Conservation (phyloP, 2,113 vertebrate genomes). For the Dicaeum eximium region DNA sequence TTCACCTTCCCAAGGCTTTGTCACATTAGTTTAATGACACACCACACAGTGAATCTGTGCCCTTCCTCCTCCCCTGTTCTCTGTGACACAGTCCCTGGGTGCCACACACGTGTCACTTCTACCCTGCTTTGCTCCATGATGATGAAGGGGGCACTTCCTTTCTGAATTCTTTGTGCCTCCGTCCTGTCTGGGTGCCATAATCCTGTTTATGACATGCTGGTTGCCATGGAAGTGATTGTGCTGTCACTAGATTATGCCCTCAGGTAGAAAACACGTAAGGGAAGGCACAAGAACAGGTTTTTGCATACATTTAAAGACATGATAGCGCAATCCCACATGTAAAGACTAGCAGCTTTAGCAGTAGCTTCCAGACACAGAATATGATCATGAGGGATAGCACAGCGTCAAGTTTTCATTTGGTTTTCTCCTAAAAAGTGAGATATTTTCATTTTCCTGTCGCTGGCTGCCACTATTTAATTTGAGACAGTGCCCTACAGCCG, state of each 20-base stretch:
- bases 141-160: background rate
- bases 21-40: background rate
- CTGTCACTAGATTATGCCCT: background rate
- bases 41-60: background rate
- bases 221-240: background rate
- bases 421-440: background rate
- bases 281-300: background rate
- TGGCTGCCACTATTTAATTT: background rate
- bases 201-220: background rate
- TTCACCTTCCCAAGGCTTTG: background rate
- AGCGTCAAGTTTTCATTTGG: background rate
- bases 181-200: background rate
- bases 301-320: background rate
- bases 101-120: accelerated
- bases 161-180: background rate
- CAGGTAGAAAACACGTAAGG: background rate
- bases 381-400: background rate
- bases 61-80: background rate
- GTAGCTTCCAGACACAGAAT: background rate
- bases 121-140: background rate
- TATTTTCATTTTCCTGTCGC: background rate
- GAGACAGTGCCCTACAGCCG: background rate
- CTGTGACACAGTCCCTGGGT: background rate
- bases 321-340: background rate
- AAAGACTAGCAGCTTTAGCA: background rate